Base-by-base conservation (phyloP, 1,140 invertebrate species). In the Temnothorax curvispinosus region DNA sequence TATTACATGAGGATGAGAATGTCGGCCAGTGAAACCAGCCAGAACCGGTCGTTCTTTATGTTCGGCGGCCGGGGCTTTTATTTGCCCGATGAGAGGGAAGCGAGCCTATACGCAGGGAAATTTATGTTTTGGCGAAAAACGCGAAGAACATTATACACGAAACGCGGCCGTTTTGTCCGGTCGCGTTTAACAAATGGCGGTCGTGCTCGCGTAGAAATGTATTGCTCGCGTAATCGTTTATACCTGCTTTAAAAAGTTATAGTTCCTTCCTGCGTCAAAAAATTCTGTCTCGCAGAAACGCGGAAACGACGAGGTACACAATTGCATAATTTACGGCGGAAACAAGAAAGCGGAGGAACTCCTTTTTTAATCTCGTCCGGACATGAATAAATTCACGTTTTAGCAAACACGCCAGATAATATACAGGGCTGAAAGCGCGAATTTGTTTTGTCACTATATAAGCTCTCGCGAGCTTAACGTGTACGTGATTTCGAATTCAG, bases 191-290 rank as follows among this genome's bases (percentile, higher is more conserved):
- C 75, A 75, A 75, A 84, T 84, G 80, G 69, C 80, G 69, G 52
- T 84, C 80, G 41, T 47, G 69, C 7, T 84, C 80, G 54, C 21
- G 18, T 27, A 84, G 71, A 60, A 84, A 84, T 84, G 80, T 84
- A 84, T 84, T 84, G 80, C 80, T 60, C 80, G 21, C 80, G 80
- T 84, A 84, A 84, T 84, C 80, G 80, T 50, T 84, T 84, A 56
- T 84, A 84, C 69, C 80, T 84, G 80, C 44, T 84, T 75, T 47
- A 75, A 84, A 84, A 84, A 84, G 69, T 84, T 84, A 84, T 84
- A 84, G 69, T 84, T 84, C 80, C 80, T 84, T 84, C 80, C 80
- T 74, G 69, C 80, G 56, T 74, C 54, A 47, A 60, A 60, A 84
- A 71, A 69, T 54, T 84, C 13, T 15, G 41, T 72, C 38, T 60